A percentile compares a stretch with the other conserved stretches of the same genome.
Evolutionary conservation across 2,797 vertebrate species (phyloP).

Genomic region (Orientallactaga sibirica): DNA sequence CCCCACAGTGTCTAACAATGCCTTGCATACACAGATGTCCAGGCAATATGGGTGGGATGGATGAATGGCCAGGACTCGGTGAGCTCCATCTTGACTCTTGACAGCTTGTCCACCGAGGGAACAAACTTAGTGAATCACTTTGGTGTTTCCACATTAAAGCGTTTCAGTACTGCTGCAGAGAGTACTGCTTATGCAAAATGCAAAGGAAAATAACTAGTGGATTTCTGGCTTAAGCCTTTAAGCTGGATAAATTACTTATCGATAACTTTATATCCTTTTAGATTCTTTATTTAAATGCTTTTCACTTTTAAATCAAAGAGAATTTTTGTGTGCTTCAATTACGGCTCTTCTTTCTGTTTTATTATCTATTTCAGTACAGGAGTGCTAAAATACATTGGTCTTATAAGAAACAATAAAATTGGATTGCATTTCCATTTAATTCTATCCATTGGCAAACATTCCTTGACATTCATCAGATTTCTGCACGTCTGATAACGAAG

Average conservation of each 20-base stretch:
- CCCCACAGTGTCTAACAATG: background rate
- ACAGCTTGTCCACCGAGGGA: slow-evolving; percentile 28
- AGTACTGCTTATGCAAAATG: background rate
- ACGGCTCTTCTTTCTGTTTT: slow-evolving; percentile 83
- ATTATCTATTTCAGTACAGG: slow-evolving; percentile 71
- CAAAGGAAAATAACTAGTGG: slow-evolving; percentile 8
- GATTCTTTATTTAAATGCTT: slow-evolving; percentile 77
- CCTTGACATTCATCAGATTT: slow-evolving; percentile 69
- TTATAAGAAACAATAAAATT: slow-evolving; percentile 81
- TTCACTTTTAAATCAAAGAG: slow-evolving; percentile 76
- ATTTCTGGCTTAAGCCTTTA: background rate
- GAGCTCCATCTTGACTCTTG: background rate
- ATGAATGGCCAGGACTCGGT: background rate
- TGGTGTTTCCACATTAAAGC: slow-evolving; percentile 3
- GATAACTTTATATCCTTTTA: slow-evolving; percentile 64
- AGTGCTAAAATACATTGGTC: slow-evolving; percentile 70
- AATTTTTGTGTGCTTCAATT: slow-evolving; percentile 81
- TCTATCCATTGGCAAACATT: slow-evolving; percentile 82
- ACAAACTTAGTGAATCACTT: background rate
- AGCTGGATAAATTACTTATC: slow-evolving; percentile 66
- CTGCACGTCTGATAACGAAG: slow-evolving; percentile 76
- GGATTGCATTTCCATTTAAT: slow-evolving; percentile 82
- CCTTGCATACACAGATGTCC: background rate
- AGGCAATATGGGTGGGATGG: background rate
- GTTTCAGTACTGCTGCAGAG: background rate